Evolutionary conservation across 2,888 invertebrate species (phyloP), one percentile per base, ranked within the genome.

Genomic region (Cetonia aurata): DNA sequence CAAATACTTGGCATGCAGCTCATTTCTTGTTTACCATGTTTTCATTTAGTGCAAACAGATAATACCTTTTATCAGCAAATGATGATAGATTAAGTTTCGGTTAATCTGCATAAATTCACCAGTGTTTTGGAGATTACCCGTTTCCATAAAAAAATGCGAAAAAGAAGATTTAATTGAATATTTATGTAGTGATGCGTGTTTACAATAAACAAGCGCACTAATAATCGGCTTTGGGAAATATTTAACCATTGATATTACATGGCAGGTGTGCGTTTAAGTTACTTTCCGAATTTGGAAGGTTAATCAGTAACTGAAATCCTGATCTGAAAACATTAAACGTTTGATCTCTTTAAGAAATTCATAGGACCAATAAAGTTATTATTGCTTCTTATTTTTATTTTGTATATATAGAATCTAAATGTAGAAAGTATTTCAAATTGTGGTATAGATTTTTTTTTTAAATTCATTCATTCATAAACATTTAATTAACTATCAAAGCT

Each of bases 71-170:
- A 57, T 46, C 68, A 48, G 57, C 37, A 50, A 57, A 68, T 50
- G 57, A 50, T 68, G 68, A 68, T 57, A 41, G 57, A 68, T 68
- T 68, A 46, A 68, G 33, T 59, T 50, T 48, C 68, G 15, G 50
- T 52, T 67, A 67, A 67, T 67, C 67, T 56, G 42, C 55, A 67
- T 44, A 50, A 59, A 57, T 68, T 67, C 56, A 67, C 67, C 46
- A n/a, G 25, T 55, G 55, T 55, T 67, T 60, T 62, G 31, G 62
- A 48, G 62, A 62, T 62, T 62, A 62, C 33, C 31, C 48, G 15
- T 13, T 15, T 25, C 4, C 31, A 62, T 33, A 31, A 48, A 62
- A 60, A 62, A 62, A 31, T 56, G 37, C 31, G 44, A 46, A 60
- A 62, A 15, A 44, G 59, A 59, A 42, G 25, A 19, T 48, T 62